Conservation (phyloP, 1,140 invertebrate genomes). For the Charaxes varanes region DNA sequence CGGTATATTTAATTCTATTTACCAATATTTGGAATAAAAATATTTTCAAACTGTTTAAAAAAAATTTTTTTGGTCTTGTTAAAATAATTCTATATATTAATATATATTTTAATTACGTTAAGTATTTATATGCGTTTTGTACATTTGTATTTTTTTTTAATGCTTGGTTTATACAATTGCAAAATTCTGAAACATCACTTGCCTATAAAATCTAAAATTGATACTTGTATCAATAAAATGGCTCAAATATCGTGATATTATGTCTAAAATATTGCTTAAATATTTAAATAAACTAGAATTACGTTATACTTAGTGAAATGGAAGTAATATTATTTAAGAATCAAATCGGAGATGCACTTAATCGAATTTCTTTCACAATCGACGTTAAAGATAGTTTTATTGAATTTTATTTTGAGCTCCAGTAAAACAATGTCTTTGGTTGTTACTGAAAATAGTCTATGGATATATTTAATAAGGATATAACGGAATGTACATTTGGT, state of each 20-base stretch:
- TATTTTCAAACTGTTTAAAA: no score
- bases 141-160: background rate
- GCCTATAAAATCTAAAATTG: background rate
- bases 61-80: no score
- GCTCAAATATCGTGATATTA: conserved; percentile 26
- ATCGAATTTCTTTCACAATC: no score
- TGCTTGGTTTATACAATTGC: conserved; percentile 2
- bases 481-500: no score
- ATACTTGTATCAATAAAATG: conserved; percentile 5
- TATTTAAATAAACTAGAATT: background rate
- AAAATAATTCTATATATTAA: no score
- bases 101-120: background rate
- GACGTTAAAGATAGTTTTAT: no score
- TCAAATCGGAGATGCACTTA: no score
- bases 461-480: no score
- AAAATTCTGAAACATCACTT: conserved; percentile 3
- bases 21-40: background rate
- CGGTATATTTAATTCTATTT: background rate
- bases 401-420: no score
- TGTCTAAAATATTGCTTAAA: conserved; percentile 4
- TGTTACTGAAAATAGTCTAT: no score
- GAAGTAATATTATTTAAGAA: background rate
- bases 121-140: background rate
- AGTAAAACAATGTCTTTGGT: no score
- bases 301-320: background rate